Evolutionary conservation across 2,113 vertebrate genomes (phyloP).

Genomic region (Oreochromis aureus): DNA sequence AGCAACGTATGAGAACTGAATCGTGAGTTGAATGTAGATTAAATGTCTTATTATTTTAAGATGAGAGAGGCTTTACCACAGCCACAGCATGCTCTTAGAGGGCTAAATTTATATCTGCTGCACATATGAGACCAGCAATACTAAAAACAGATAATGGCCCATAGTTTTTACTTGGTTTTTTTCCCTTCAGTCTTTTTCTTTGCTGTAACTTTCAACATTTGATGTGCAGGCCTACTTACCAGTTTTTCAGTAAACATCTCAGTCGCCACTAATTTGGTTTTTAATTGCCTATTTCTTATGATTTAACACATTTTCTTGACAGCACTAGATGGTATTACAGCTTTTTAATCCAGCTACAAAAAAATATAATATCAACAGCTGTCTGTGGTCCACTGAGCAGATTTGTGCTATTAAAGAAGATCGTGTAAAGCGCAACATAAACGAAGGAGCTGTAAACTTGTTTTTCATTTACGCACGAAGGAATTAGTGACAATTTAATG

Average conservation of each 20-base stretch:
- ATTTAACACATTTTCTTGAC: background rate
- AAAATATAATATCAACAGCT: slow-evolving; percentile 1
- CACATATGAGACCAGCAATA: background rate
- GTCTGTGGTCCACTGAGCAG: background rate
- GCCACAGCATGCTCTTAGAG: background rate
- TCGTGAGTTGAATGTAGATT: background rate
- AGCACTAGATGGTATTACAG: background rate
- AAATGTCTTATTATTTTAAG: background rate
- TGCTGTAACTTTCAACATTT: background rate
- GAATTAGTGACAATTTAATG: slow-evolving; percentile 31
- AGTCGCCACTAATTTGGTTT: background rate
- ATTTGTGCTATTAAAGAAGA: background rate
- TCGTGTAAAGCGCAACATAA: background rate
- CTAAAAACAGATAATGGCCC: background rate
- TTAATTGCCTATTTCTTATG: background rate
- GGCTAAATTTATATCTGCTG: background rate
- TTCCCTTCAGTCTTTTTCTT: background rate
- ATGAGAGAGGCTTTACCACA: background rate
- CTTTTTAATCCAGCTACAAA: background rate
- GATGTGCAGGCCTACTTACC: background rate
- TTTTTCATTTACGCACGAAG: slow-evolving; percentile 22
- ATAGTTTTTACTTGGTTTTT: background rate
- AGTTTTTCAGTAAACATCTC: background rate
- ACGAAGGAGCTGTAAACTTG: background rate
- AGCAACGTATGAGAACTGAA: background rate